Base-by-base conservation (phyloP, 2,113 vertebrate species). In the Struthidea cinerea region DNA sequence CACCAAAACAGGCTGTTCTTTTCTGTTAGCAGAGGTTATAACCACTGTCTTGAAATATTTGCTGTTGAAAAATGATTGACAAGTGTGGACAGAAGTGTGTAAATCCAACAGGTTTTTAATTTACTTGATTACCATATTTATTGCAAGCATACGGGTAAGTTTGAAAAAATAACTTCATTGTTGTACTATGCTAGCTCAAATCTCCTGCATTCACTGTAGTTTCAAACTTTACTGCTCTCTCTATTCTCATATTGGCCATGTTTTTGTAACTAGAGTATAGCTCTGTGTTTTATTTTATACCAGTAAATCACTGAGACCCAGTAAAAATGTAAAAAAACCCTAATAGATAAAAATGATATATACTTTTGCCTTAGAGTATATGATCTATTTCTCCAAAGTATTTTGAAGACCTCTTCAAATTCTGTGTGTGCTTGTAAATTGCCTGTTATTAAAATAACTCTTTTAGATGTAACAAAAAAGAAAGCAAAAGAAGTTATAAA, bases 321-420 rank as follows among this genome's bases (percentile, higher is more conserved):
- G 70, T 80, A 49, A 91, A 81, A 75, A 75, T 49, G 22, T n/a
- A 60, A 89, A 86, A 84, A 3, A 37, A 5, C 27, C 17, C 47
- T 60, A 47, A 84, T 37, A 83, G n/a, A 55, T 46, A 84, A 87
- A 93, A 22, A 60, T 90, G 27, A 53, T 69, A 12, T 49, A 33
- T 71, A 35, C 67, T 84, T 96, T 96, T 89, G 79, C 75, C 53
- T 77, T 77, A 69, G 37, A 73, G 28, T 56, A 18, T n/a, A 21
- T 70, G 55, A 93, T 93, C 37, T 50, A 30, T 78, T 90, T 94
- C 67, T 78, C 64, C 49, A 22, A 68, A 83, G 32, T 76, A 57
- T 83, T 94, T 96, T 93, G 81, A 94, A 94, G 79, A 61, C 87
- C 39, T 84, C 75, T 97, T 88, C 30, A 85, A 63, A 80, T 68